Evolutionary conservation across 1,140 invertebrate species (phyloP), one percentile per base, ranked within the genome.

Genomic region (Leptinotarsa defecta): DNA sequence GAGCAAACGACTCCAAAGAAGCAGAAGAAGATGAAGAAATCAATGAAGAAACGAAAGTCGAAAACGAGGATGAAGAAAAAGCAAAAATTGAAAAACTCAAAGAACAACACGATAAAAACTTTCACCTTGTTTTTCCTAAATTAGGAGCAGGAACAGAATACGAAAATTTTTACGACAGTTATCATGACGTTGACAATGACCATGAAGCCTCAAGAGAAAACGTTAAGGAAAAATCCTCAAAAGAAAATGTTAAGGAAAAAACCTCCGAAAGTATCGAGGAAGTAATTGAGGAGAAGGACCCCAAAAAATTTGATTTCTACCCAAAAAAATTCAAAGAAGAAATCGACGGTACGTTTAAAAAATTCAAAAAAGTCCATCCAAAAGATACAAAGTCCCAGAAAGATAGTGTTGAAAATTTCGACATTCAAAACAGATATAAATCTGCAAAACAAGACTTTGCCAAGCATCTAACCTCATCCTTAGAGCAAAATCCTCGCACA

Each of bases 51-150:
- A 43, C 6, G 1, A 27, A 69, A 22, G 24, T 49, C 49, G 69
- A 65, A 78, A 49, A 71, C 27, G 71, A 76, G 64, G 65, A 78
- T 67, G 68, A 76, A 67, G 63, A 74, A 57, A 63, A 71, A 4
- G 13, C 49, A 8, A 65, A 74, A 24, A 62, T 77, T 13, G 65
- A 69, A 24, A 74, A 78, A 27, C 13, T 48, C 24, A 71, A 73
- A 63, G n/a, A 63, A 6, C 68, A 78, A 20, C 75, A 79, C 48
- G 77, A 76, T 27, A 64, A 76, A 65, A 70, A 78, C 13, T 61
- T 61, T 19, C 17, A 61, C 8, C 8, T 43, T 11, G 34, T 43
- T 8, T 43, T 43, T 43, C 34, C 34, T 6, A 24, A 68, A 68
- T 8, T 22, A 27, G 11, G 19, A 24, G 22, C 17, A 68, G 65